Evolutionary conservation across 2,113 vertebrate species (phyloP).

Genomic region (Pterocles burchelli): DNA sequence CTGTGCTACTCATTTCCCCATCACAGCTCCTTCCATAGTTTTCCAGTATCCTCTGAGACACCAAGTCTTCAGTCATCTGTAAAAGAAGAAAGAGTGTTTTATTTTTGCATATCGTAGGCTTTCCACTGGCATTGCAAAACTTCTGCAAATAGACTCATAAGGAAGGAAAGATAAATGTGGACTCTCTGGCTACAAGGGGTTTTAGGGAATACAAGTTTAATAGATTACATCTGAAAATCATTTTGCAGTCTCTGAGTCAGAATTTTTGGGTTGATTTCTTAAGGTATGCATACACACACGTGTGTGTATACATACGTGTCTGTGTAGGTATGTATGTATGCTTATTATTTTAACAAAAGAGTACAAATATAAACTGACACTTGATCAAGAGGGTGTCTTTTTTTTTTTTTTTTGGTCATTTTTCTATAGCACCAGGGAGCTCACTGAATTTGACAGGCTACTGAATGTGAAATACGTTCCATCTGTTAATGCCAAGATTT

Average conservation of each 20-base stretch:
- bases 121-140: not conserved
- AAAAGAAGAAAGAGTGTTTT: not conserved
- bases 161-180: slow-evolving; percentile 2
- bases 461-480: not conserved
- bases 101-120: not conserved
- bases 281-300: not conserved
- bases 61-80: not conserved
- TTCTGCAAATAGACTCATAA: not conserved
- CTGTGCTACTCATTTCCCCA: not conserved
- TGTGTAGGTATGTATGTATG: not conserved
- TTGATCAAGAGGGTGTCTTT: not conserved
- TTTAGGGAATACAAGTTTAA: slow-evolving; percentile 11
- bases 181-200: not conserved
- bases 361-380: not conserved
- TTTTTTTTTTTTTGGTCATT: not conserved
- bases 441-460: not conserved
- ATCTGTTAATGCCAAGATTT: not conserved
- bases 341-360: not conserved
- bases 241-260: not conserved
- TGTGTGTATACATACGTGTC: not conserved
- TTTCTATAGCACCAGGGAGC: not conserved
- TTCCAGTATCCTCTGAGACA: not conserved
- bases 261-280: not conserved
- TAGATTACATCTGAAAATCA: slow-evolving; percentile 17
- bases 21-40: not conserved